Conservation (phyloP, 1,140 invertebrate genomes). For the Oreohelix idahoensis region DNA sequence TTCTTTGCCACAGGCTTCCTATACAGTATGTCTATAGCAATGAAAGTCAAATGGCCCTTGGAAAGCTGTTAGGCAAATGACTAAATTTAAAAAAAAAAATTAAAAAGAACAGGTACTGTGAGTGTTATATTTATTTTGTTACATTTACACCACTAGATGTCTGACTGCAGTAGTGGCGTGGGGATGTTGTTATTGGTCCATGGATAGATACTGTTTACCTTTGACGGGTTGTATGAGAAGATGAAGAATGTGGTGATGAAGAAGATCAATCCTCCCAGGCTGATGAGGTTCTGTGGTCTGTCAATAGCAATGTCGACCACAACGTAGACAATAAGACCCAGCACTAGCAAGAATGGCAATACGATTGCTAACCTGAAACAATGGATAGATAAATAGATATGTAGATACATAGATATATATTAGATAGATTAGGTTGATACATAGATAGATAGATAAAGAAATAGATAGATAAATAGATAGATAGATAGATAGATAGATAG, state of each 20-base stretch:
- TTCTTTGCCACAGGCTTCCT: no score
- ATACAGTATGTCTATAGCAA: no score
- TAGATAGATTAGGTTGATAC: slow-evolving; percentile 1
- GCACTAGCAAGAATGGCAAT: slow-evolving; percentile 44
- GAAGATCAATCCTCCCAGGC: slow-evolving; percentile 56
- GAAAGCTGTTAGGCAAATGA: no score
- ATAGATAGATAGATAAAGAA: background rate
- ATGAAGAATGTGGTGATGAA: slow-evolving; percentile 64
- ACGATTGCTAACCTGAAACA: slow-evolving; percentile 40
- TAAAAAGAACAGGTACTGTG: no score
- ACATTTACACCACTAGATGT: no score
- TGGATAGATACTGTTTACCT: slow-evolving; percentile 41
- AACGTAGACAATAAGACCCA: slow-evolving; percentile 55
- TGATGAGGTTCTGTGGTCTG: slow-evolving; percentile 61
- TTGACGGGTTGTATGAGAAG: slow-evolving; percentile 63
- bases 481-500: background rate
- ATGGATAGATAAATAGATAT: background rate
- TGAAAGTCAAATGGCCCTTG: no score
- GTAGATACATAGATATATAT: slow-evolving; percentile 2
- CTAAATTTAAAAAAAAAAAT: no score
- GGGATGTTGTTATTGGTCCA: no score
- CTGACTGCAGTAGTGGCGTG: no score
- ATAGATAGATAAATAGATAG: background rate
- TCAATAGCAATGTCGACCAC: slow-evolving; percentile 59
- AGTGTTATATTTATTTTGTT: no score